Evolutionary conservation across 2,888 invertebrate genomes (phyloP).

Genomic region (Ceriagrion tenellum): DNA sequence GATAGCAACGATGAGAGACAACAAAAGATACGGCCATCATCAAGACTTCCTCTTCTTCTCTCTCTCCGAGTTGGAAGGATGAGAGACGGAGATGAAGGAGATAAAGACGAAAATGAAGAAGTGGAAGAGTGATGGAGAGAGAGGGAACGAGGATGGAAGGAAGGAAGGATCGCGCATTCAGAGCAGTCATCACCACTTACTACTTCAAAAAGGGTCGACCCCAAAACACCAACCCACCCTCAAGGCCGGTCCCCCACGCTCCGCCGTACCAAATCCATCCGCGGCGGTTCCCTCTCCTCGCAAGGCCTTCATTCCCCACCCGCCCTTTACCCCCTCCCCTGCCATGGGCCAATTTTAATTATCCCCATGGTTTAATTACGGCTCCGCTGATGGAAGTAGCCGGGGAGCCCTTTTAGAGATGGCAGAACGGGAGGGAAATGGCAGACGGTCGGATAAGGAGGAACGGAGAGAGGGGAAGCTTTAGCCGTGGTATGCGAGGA

Average conservation of each 20-base stretch:
- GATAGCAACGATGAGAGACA: not conserved
- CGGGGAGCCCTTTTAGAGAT: constrained; percentile 25
- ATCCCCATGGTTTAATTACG: constrained; percentile 49
- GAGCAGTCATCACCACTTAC: not conserved
- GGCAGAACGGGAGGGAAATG: not conserved
- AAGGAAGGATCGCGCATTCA: not conserved
- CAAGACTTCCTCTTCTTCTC: too few species aligned
- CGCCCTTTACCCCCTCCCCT: not conserved
- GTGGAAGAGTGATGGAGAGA: not conserved
- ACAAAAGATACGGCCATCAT: too few species aligned
- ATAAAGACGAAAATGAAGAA: not conserved
- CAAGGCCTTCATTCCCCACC: not conserved
- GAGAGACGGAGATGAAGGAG: not conserved
- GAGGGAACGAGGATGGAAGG: not conserved
- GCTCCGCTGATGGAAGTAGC: constrained; percentile 41
- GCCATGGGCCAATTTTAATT: constrained; percentile 33
- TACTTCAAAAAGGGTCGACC: not conserved
- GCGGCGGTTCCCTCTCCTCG: too few species aligned
- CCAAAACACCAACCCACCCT: not conserved
- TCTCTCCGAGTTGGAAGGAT: not conserved
- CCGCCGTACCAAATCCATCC: too few species aligned
- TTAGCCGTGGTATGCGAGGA: not conserved
- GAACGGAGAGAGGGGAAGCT: not conserved
- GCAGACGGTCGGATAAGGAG: not conserved
- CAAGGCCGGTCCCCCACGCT: not conserved